Percentiles rank a stretch among this genome's conserved stretches.
phyloP scores from a whole-genome alignment of 2,888 invertebrate genomes.

The Frankliniella fusca region DNA sequence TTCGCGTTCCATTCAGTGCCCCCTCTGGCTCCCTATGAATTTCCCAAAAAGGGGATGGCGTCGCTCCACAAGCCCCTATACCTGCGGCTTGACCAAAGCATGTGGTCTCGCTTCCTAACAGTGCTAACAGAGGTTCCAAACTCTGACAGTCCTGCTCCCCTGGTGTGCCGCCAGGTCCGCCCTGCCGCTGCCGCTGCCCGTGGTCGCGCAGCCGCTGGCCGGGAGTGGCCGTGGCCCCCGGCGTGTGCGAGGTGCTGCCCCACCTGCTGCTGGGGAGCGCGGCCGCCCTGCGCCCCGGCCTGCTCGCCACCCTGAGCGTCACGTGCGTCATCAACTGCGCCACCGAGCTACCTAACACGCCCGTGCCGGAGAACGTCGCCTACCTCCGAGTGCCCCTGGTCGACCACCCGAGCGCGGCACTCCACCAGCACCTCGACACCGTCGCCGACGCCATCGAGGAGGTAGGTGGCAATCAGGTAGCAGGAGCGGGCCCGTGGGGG shows the following conservation, averaged over 20 bases:
- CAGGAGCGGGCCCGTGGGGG: no score
- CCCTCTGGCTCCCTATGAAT: neutral
- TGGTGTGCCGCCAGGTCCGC: neutral
- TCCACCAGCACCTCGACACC: constrained; percentile 70
- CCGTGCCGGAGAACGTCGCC: constrained; percentile 51
- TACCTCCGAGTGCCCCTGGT: constrained; percentile 67
- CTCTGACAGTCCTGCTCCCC: neutral
- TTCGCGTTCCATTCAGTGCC: neutral
- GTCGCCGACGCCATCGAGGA: constrained; percentile 73
- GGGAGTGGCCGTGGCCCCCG: constrained; percentile 40
- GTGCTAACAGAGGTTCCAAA: no score
- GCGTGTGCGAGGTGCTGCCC: constrained; percentile 68
- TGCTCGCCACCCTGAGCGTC: constrained; percentile 63
- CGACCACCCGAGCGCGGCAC: constrained; percentile 68
- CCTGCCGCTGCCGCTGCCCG: neutral
- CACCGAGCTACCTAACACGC: constrained; percentile 71
- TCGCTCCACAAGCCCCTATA: neutral
- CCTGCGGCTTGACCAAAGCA: neutral
- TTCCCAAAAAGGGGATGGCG: no score
- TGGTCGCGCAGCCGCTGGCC: neutral
- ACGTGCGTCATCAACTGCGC: constrained; percentile 78
- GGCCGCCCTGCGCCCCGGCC: constrained; percentile 64
- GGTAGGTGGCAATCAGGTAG: constrained; percentile 46
- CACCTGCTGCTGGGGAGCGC: constrained; percentile 76
- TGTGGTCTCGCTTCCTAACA: neutral